Evolutionary conservation across 2,797 vertebrate genomes (phyloP), one percentile per base, ranked within the genome.

Genomic region (Garrulus glandarius): DNA sequence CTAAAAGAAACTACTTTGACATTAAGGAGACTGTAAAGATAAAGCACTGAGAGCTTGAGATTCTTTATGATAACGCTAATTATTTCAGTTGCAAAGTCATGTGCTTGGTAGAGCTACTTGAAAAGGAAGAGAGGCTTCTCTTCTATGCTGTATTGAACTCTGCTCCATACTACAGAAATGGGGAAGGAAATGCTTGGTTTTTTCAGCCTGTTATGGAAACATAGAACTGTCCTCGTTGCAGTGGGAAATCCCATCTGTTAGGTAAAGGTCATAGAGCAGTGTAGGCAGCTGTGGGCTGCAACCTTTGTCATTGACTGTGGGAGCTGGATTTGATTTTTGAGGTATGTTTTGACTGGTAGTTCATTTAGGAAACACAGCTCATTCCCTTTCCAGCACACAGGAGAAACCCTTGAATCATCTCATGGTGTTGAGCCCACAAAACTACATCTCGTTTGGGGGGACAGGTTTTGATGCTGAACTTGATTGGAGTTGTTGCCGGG

Each of bases 251-350:
- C 85, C 49, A 39, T 14, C n/a, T 0, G 0, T n/a, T 26, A 9
- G 9, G 26, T 17, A 29, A 43, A 67, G 36, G 36, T 3, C 0
- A 0, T 1, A n/a, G 26, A 67, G 37, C 9, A 8, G 22, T 12
- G 34, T 30, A 27, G 17, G 30, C 22, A 82, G 34, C 53, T 64
- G 37, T 29, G 72, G 56, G 68, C 41, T 69, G n/a, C 59, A 57
- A 4, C 36, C 2, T 65, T 65, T 39, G 23, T 21, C 81, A 36
- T 29, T 6, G 3, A 8, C 39, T 46, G 32, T 17, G 18, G 57
- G 41, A 92, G 37, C 44, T 68, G 49, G 21, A 21, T 65, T 79
- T 87, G 18, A 34, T 64, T 78, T 55, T 30, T 85, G 65, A 60
- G n/a, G 21, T 68, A 6, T 29, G 23, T 81, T 94, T 84, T 86